Percentiles rank a stretch among this genome's conserved stretches.
Evolutionary conservation across 2,888 invertebrate genomes (phyloP).

Genomic region (Acanthosepion pharaonis): DNA sequence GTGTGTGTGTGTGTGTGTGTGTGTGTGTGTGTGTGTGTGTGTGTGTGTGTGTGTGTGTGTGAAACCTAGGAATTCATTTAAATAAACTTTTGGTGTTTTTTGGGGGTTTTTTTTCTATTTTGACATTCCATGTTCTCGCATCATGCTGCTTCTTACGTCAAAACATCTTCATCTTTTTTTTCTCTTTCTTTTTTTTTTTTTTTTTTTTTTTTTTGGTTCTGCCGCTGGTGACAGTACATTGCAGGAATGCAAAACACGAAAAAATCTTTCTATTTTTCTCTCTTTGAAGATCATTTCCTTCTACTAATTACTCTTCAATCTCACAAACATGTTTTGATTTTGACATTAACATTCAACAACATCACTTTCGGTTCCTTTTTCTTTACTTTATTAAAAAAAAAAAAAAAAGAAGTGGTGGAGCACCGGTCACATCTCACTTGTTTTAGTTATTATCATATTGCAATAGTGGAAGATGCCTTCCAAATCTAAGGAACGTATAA

Average conservation of each 20-base stretch:
- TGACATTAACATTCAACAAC: constrained; percentile 33
- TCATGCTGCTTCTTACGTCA: neutral
- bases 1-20: neutral
- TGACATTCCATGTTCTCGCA: neutral
- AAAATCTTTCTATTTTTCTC: neutral
- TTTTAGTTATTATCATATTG: neutral
- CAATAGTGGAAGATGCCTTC: neutral
- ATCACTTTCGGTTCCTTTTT: neutral
- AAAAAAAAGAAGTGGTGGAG: neutral
- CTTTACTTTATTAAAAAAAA: neutral
- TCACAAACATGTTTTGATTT: neutral
- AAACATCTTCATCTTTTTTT: neutral
- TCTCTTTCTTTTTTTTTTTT: neutral
- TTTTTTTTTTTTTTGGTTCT: neutral
- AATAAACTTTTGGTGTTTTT: neutral
- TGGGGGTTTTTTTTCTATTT: neutral
- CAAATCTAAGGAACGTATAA: too few species aligned
- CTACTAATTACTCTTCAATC: neutral
- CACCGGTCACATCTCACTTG: neutral
- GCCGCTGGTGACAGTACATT: neutral
- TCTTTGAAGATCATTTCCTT: neutral
- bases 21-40: too few species aligned
- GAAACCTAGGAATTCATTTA: neutral
- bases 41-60: neutral
- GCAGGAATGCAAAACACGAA: neutral